phyloP scores from a whole-genome alignment of 2,888 invertebrate genomes.

The Epirrhoe alternata region DNA sequence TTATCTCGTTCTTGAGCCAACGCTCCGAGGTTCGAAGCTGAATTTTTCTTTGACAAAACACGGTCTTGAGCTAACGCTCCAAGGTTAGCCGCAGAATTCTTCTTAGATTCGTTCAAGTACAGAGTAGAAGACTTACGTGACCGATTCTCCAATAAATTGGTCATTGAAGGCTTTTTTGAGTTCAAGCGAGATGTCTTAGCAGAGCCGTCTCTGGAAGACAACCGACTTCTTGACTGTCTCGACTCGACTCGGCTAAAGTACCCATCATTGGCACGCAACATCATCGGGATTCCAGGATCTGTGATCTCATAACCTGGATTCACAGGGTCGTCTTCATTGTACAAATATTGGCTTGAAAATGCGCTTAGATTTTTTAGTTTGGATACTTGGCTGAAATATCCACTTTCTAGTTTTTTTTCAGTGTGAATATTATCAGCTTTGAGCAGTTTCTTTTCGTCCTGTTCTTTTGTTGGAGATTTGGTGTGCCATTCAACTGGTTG shows the following conservation, averaged over 20 bases:
- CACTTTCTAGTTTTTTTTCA: conserved; percentile 66
- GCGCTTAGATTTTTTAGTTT: conserved; percentile 76
- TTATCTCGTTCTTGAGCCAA: conserved; percentile 71
- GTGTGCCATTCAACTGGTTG: conserved; percentile 92
- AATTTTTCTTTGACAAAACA: conserved; percentile 64
- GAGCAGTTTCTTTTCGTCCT: conserved; percentile 62
- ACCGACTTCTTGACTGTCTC: conserved; percentile 71
- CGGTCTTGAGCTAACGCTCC: conserved; percentile 68
- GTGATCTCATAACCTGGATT: conserved; percentile 87
- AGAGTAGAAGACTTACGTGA: conserved; percentile 78
- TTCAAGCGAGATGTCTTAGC: conserved; percentile 75
- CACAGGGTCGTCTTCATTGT: conserved; percentile 86
- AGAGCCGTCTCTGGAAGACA: conserved; percentile 75
- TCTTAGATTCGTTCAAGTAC: conserved; percentile 81
- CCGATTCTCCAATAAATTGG: conserved; percentile 75
- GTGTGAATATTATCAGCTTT: conserved; percentile 44
- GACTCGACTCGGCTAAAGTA: conserved; percentile 81
- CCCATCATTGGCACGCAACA: conserved; percentile 86
- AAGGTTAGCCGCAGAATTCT: conserved; percentile 74
- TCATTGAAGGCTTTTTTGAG: conserved; percentile 78
- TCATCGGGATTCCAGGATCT: conserved; percentile 88
- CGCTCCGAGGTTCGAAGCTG: conserved; percentile 68
- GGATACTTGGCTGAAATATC: conserved; percentile 72
- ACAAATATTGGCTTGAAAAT: conserved; percentile 87
- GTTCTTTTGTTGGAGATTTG: conserved; percentile 68